Base-by-base conservation (phyloP, 1,140 invertebrate species). In the Oncopodura yosiiana region DNA sequence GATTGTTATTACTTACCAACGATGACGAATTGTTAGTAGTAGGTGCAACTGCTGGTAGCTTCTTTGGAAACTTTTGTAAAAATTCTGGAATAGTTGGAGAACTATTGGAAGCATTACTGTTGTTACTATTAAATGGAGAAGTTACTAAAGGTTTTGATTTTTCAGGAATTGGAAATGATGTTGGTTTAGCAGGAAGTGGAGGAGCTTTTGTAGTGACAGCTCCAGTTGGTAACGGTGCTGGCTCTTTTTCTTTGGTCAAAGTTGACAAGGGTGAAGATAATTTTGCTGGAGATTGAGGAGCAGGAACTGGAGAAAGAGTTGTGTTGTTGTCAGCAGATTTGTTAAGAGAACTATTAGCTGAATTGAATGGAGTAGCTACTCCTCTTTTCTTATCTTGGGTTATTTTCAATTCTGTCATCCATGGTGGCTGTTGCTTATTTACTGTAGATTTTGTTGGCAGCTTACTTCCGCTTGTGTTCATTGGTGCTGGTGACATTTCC, bases 181-280 rank as follows among this genome's bases (percentile, higher is more conserved):
- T 18, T 1, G 62, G 62, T 52, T 64, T 64, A 11, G 59, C 62
- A 29, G 62, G 62, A 26, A 64, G 49, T 27, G 62, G 62, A 8
- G 62, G 62, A 3, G 62, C 58, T 50, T 44, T 59, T 1, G 49
- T 36, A 3, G 23, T 3, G 11, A 18, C 34, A 42, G 29, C 16
- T 41, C 27, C 36, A 11, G 37, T 19, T 6, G 19, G 8, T 2
- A 37, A 18, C 18, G 53, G 49, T 12, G 43, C 27, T 37, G 48
- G 51, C 3, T 49, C 48, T 37, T 29, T 42, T 21, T 49, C 48
- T 19, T 30, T 50, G 19, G 38, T 14, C n/a, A 26, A 8, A 2
- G 11, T 27, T 23, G 23, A n/a, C n/a, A 34, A 2, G n/a, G 46
- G 41, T 6, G 44, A 24, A 23, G 38, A 32, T 8, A 16, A 9